phyloP scores from a whole-genome alignment of 2,888 invertebrate genomes.

The Macrophya alboannulata region DNA sequence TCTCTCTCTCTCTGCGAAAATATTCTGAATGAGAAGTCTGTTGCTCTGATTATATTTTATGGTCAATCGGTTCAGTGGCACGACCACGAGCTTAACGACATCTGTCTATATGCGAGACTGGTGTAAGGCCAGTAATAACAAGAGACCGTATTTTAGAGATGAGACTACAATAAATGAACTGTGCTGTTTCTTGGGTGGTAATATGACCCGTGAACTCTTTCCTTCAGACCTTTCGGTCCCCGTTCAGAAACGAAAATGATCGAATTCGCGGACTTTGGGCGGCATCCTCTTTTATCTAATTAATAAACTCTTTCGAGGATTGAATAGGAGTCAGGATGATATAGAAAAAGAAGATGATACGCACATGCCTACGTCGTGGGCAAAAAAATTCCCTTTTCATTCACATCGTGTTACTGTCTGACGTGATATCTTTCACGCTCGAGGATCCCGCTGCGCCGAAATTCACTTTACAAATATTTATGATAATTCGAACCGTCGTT shows the following conservation, averaged over 20 bases:
- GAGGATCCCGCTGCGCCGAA: slow-evolving; percentile 34
- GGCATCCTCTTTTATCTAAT: slow-evolving; percentile 11
- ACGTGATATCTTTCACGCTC: slow-evolving; percentile 44
- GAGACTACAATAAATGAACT: slow-evolving; percentile 45
- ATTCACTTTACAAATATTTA: slow-evolving; percentile 47
- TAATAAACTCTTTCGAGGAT: neutral
- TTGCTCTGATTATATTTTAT: slow-evolving; percentile 6
- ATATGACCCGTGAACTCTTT: slow-evolving; percentile 3
- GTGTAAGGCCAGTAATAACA: neutral
- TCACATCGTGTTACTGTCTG: slow-evolving; percentile 37
- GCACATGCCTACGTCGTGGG: neutral
- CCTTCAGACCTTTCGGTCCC: neutral
- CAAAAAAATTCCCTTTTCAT: neutral
- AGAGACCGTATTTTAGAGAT: neutral
- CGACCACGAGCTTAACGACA: slow-evolving; percentile 1
- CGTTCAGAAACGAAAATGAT: neutral
- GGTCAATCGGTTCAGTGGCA: neutral
- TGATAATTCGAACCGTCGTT: slow-evolving; percentile 31
- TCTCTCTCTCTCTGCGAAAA: neutral
- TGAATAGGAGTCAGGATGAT: neutral
- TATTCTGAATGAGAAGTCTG: slow-evolving; percentile 28
- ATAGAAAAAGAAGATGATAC: neutral
- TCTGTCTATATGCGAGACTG: neutral
- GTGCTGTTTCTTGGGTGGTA: slow-evolving; percentile 7
- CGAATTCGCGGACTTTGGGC: slow-evolving; percentile 15